Conservation (phyloP, 2,113 vertebrate genomes). For the Fulica atra region DNA sequence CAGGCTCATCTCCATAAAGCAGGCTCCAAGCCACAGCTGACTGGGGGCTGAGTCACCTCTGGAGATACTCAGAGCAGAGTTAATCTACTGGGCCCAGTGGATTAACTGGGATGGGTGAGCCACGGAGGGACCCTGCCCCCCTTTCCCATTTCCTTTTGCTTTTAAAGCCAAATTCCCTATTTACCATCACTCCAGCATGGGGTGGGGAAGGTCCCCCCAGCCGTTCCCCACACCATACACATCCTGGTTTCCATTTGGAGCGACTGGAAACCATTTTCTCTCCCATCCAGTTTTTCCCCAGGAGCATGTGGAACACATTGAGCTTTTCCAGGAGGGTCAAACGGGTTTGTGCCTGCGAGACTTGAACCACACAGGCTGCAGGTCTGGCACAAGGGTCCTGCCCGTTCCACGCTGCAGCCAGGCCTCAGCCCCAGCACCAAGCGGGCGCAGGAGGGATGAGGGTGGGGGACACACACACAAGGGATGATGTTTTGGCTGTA, state of each 20-base stretch:
- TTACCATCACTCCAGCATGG: background rate
- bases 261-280: constrained; percentile 39
- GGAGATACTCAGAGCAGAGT: background rate
- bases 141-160: background rate
- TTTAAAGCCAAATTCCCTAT: background rate
- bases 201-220: background rate
- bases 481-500: rapidly evolving
- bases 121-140: background rate
- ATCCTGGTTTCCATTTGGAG: constrained; percentile 24
- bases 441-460: background rate
- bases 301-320: background rate
- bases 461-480: too few species aligned
- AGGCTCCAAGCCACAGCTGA: background rate
- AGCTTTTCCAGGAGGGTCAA: background rate
- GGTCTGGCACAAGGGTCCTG: background rate
- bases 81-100: rapidly evolving
- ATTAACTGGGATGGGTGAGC: too few species aligned
- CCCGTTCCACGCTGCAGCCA: background rate
- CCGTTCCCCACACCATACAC: background rate
- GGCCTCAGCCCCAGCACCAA: too few species aligned
- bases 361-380: background rate
- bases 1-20: background rate
- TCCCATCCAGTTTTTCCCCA: background rate
- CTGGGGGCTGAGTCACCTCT: background rate
- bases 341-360: background rate